These are phyloP conservation scores for Callyntrura guangdongensis DNA, from an alignment of 2,888 invertebrate genomes.

Conservation along the genomic window DNA sequence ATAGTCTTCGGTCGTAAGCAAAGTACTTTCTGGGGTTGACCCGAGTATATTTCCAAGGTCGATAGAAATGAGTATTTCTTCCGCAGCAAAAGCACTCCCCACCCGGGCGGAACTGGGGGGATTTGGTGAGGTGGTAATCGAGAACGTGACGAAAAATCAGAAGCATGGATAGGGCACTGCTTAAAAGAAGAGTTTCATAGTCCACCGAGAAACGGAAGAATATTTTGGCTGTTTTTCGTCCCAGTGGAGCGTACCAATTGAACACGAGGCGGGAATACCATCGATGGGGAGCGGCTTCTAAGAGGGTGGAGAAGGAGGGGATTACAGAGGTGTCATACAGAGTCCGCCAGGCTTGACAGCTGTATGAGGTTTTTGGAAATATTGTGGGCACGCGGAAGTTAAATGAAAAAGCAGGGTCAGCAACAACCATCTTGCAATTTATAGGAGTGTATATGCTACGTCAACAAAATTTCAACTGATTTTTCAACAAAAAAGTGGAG, in stretches of 20 bases:
- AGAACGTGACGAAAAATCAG: conserved; percentile 28
- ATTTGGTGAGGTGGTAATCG: conserved; percentile 35
- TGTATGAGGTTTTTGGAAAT: too few relatives aligned
- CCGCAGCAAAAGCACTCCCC: conserved; percentile 55
- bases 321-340: neutral
- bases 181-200: conserved; percentile 44
- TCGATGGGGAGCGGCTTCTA: conserved; percentile 48
- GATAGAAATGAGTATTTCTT: conserved; percentile 44
- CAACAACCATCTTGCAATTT: neutral
- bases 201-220: conserved; percentile 50
- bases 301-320: neutral
- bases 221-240: conserved; percentile 25
- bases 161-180: neutral
- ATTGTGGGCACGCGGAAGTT: too few relatives aligned
- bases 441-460: too few relatives aligned
- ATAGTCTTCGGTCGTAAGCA: conserved; percentile 23
- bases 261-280: conserved; percentile 54
- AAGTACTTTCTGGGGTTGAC: conserved; percentile 50
- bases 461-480: too few relatives aligned
- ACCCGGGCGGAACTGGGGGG: conserved; percentile 36
- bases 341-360: conserved; percentile 22
- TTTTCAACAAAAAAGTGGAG: too few relatives aligned
- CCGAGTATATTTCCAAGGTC: conserved; percentile 8
- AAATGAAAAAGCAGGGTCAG: too few relatives aligned
- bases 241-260: conserved; percentile 9